Conservation (phyloP, 2,797 vertebrate species). For the Pseudotriccus pelzelni region DNA sequence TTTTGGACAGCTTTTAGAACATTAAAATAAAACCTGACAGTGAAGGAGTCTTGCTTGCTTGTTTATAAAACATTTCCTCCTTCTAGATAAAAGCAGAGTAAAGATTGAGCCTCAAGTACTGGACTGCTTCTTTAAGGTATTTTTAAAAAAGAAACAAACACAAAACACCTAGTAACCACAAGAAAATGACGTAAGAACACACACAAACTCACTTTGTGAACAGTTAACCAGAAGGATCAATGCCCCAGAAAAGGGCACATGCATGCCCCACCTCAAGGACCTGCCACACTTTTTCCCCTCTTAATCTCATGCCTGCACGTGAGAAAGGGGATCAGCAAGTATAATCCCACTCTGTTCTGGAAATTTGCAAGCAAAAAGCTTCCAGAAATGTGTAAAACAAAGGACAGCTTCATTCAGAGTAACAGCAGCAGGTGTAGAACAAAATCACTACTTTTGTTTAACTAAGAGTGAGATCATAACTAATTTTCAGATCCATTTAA, state of each 20-base stretch:
- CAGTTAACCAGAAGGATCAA: not conserved
- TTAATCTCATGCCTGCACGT: not conserved
- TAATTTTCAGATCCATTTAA: constrained; percentile 25
- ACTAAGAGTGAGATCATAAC: constrained; percentile 4
- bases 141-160: not conserved
- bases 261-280: not conserved
- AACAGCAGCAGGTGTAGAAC: constrained; percentile 7
- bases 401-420: not conserved
- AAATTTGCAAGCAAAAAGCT: not conserved
- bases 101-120: not conserved
- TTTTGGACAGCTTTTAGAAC: not conserved
- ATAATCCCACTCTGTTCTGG: not conserved
- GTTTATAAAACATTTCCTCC: not conserved
- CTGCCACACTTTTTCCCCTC: not conserved
- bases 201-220: not conserved
- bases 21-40: not conserved
- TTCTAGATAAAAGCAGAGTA: not conserved
- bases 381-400: not conserved
- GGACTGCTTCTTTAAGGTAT: not conserved
- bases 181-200: not conserved
- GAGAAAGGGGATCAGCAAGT: not conserved
- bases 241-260: not conserved
- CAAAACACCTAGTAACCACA: not conserved
- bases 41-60: not conserved
- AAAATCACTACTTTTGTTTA: constrained; percentile 13